phyloP scores from a whole-genome alignment of 1,140 invertebrate species.

The Diorhabda carinulata region DNA sequence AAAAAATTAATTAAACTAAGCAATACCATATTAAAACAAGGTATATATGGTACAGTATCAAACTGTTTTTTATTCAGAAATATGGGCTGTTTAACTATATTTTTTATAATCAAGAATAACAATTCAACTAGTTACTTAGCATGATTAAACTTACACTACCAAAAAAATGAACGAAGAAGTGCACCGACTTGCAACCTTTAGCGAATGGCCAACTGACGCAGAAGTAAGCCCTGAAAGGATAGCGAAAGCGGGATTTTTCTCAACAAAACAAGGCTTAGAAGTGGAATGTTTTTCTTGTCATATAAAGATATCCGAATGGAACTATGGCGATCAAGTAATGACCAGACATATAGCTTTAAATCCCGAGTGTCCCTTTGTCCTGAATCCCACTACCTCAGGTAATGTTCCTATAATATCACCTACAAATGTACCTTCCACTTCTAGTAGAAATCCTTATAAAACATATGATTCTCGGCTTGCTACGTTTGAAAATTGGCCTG shows the following conservation, averaged over 20 bases:
- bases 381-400: constrained; percentile 58
- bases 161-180: constrained; percentile 63
- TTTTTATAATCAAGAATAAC: not conserved
- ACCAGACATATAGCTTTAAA: constrained; percentile 57
- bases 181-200: constrained; percentile 65
- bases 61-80: not conserved
- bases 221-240: constrained; percentile 61
- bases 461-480: constrained; percentile 52
- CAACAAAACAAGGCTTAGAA: constrained; percentile 61
- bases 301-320: constrained; percentile 68
- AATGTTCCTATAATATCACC: constrained; percentile 57
- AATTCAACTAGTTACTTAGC: not conserved
- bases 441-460: constrained; percentile 20
- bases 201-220: constrained; percentile 65
- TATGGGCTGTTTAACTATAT: not conserved
- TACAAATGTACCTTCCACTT: constrained; percentile 22
- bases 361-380: constrained; percentile 70
- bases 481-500: constrained; percentile 64
- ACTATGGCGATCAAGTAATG: constrained; percentile 70
- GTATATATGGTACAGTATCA: not conserved
- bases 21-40: not conserved
- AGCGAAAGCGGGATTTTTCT: constrained; percentile 80
- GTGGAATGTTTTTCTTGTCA: constrained; percentile 75
- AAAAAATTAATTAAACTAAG: constrained; percentile 3
- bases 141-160: not conserved